Evolutionary conservation across 1,140 invertebrate species (phyloP).

Genomic region (Trypoxylus dichotomus): DNA sequence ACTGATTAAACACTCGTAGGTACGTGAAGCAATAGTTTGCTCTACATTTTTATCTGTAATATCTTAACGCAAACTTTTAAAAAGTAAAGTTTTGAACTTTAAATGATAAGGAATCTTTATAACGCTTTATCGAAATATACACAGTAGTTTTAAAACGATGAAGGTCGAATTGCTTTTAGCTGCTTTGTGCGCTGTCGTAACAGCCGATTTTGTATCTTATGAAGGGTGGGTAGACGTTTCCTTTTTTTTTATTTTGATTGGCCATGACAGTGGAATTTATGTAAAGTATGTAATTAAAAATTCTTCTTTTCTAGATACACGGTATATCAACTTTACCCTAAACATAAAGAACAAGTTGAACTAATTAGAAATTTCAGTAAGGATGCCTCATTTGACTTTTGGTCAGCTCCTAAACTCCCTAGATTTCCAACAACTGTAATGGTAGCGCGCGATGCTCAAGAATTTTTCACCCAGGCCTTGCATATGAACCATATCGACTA

Average conservation of each 20-base stretch:
- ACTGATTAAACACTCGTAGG: too few relatives aligned
- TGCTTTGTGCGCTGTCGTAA: background rate
- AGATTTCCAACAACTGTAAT: background rate
- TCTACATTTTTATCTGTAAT: too few relatives aligned
- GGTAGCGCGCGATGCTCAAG: background rate
- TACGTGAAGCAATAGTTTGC: too few relatives aligned
- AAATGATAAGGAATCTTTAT: too few relatives aligned
- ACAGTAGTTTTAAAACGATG: background rate
- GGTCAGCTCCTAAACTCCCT: background rate
- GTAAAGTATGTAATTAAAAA: background rate
- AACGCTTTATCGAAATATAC: too few relatives aligned
- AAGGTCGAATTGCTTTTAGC: background rate
- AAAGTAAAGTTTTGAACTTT: too few relatives aligned
- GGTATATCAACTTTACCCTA: background rate
- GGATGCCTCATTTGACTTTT: constrained; percentile 6
- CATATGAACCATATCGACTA: background rate
- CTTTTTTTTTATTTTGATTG: too few relatives aligned
- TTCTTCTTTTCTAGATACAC: background rate
- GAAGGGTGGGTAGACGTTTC: background rate
- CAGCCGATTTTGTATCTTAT: background rate
- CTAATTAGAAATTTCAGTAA: background rate
- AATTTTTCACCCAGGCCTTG: background rate
- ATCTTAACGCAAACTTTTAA: too few relatives aligned
- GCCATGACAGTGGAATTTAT: too few relatives aligned
- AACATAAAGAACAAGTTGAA: background rate